Evolutionary conservation across 2,888 invertebrate species (phyloP).

Genomic region (Tetanocera ferruginea): DNA sequence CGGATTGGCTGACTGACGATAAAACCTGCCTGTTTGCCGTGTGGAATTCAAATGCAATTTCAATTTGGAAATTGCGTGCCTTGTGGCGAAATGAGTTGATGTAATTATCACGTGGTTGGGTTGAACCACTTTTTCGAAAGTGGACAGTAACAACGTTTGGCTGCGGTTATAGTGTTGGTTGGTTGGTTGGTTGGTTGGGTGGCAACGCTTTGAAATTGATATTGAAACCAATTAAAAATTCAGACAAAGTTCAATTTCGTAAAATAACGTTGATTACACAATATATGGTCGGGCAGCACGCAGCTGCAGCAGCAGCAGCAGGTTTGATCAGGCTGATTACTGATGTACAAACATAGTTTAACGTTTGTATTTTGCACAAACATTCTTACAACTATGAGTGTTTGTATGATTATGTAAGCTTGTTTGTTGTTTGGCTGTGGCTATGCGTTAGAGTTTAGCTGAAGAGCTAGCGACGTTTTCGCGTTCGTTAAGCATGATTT

Average conservation of each 20-base stretch:
- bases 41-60: conserved; percentile 20
- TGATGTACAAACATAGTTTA: no score
- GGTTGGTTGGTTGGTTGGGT: neutral
- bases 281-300: neutral
- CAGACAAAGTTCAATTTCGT: neutral
- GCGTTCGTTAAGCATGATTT: no score
- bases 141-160: conserved; percentile 15
- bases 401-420: no score
- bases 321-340: neutral
- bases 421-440: no score
- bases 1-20: no score
- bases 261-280: conserved; percentile 17
- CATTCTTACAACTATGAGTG: no score
- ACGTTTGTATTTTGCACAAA: no score
- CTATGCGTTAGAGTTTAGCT: no score
- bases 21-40: no score
- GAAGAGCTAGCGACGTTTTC: no score
- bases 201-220: conserved; percentile 9
- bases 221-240: conserved; percentile 18
- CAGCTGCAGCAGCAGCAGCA: neutral
- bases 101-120: conserved; percentile 26
- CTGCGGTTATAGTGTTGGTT: neutral
- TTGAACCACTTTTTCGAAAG: conserved; percentile 23
- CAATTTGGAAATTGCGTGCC: conserved; percentile 18
- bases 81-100: conserved; percentile 17